Evolutionary conservation across 2,797 vertebrate species (phyloP).

Genomic region (Echeneis naucrates): DNA sequence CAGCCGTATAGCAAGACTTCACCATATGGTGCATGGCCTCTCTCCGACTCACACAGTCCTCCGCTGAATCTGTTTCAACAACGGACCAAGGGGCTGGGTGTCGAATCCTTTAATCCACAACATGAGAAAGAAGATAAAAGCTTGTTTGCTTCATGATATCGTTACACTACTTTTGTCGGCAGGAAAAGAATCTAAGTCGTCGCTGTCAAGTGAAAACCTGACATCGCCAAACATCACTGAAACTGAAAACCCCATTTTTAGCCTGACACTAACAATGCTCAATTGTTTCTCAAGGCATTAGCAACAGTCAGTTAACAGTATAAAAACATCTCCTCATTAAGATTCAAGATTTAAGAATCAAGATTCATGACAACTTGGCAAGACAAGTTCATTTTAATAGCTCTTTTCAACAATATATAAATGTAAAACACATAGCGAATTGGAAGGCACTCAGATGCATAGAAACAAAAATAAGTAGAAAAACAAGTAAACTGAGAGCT

Average conservation of each 20-base stretch:
- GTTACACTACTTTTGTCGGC: constrained; percentile 1
- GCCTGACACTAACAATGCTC: background rate
- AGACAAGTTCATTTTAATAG: background rate
- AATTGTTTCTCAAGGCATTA: background rate
- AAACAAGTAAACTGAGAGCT: background rate
- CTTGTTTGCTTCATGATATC: constrained; percentile 47
- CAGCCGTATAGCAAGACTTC: constrained; percentile 61
- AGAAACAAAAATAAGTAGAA: background rate
- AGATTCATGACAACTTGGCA: no score
- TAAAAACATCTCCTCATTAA: background rate
- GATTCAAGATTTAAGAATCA: no score
- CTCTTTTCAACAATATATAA: background rate
- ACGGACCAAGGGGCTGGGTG: constrained; percentile 26
- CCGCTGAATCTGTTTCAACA: constrained; percentile 65
- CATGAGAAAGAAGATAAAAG: constrained; percentile 51
- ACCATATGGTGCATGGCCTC: constrained; percentile 80
- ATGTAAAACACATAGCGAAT: background rate
- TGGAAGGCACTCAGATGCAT: background rate
- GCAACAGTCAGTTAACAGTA: background rate
- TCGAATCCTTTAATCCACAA: constrained; percentile 61
- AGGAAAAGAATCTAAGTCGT: constrained; percentile 7
- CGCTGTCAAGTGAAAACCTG: constrained; percentile 10
- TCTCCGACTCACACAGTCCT: constrained; percentile 54
- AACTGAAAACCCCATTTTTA: constrained; percentile 3
- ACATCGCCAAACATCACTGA: background rate